phyloP scores from a whole-genome alignment of 2,888 invertebrate genomes.

The Volucella zonaria region DNA sequence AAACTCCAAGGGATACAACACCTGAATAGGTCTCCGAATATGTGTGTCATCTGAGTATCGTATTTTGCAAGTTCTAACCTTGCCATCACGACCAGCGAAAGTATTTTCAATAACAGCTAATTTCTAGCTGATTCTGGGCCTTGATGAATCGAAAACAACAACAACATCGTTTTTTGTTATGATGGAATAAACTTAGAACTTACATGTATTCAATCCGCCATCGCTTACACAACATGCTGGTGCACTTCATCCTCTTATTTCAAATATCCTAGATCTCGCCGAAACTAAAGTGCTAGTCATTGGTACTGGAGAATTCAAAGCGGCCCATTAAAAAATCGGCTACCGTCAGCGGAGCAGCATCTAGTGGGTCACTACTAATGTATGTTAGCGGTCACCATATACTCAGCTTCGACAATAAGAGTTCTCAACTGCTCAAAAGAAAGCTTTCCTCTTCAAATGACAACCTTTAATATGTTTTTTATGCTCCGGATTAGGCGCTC shows the following conservation, averaged over 20 bases:
- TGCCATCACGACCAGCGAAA: constrained; percentile 38
- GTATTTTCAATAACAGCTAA: constrained; percentile 28
- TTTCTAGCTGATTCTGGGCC: constrained; percentile 41
- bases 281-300: background rate
- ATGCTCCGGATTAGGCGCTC: too few species aligned
- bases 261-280: background rate
- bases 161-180: constrained; percentile 10
- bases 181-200: constrained; percentile 19
- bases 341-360: constrained; percentile 21
- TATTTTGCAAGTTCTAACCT: constrained; percentile 43
- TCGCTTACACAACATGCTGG: background rate
- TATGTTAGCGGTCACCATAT: constrained; percentile 33
- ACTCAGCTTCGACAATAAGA: too few species aligned
- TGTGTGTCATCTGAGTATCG: constrained; percentile 33
- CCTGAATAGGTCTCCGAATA: constrained; percentile 16
- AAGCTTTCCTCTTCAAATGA: too few species aligned
- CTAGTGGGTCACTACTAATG: constrained; percentile 26
- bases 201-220: background rate
- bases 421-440: too few species aligned
- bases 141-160: constrained; percentile 22
- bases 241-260: background rate
- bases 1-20: constrained; percentile 35
- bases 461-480: too few species aligned
- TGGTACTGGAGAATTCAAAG: background rate
- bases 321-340: constrained; percentile 15